phyloP scores from a whole-genome alignment of 2,888 invertebrate species.

The Helleia helle region DNA sequence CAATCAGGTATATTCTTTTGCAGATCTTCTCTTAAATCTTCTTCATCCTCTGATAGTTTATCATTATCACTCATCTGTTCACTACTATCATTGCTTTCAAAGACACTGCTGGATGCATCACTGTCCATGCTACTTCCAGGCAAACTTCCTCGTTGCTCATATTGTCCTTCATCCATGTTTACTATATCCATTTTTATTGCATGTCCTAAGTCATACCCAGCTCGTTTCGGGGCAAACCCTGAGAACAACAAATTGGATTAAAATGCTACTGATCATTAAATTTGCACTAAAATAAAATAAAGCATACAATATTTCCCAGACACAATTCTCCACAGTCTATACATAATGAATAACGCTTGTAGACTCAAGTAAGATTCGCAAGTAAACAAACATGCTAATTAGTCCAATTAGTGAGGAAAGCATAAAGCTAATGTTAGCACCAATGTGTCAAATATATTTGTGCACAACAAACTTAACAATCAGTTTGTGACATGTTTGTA shows the following conservation, averaged over 20 bases:
- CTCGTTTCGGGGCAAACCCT: constrained; percentile 51
- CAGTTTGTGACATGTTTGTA: neutral
- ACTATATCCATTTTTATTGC: constrained; percentile 67
- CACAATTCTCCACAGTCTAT: constrained; percentile 53
- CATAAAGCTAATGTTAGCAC: constrained; percentile 45
- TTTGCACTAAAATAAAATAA: constrained; percentile 8
- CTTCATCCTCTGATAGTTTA: constrained; percentile 52
- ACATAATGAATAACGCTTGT: constrained; percentile 31
- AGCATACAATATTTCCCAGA: constrained; percentile 46
- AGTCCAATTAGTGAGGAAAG: constrained; percentile 41
- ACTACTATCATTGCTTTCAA: constrained; percentile 46
- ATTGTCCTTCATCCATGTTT: constrained; percentile 51
- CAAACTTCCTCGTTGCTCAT: constrained; percentile 49
- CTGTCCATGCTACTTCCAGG: constrained; percentile 51
- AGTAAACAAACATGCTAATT: constrained; percentile 43
- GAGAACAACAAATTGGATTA: constrained; percentile 34
- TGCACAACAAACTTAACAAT: constrained; percentile 20
- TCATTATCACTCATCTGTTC: constrained; percentile 43
- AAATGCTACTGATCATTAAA: constrained; percentile 18
- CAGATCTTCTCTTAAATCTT: constrained; percentile 55
- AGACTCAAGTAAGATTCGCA: constrained; percentile 32
- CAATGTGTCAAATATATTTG: constrained; percentile 32
- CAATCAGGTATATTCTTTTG: constrained; percentile 62
- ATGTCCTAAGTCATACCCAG: constrained; percentile 60
- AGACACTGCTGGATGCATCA: constrained; percentile 46